Conservation (phyloP, 2,888 invertebrate species). For the Stenotaenia linearis region DNA sequence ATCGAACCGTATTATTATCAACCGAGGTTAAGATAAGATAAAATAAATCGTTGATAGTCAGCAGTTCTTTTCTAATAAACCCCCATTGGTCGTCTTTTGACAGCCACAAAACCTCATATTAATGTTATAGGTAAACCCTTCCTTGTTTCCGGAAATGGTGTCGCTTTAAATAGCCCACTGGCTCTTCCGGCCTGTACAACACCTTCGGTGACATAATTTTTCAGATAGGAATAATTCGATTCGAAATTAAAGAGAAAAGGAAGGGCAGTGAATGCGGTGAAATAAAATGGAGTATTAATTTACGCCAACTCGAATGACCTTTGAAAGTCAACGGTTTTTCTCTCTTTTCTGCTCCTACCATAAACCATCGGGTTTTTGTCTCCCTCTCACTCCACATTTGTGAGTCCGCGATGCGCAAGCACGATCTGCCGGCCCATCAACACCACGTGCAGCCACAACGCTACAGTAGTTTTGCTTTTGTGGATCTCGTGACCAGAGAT, state of each 20-base stretch:
- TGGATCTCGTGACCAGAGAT: background rate
- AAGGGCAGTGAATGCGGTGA: too few species aligned
- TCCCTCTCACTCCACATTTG: slow-evolving; percentile 1
- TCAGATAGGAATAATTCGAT: too few species aligned
- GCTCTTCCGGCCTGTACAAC: too few species aligned
- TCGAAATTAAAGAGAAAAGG: too few species aligned
- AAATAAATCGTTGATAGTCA: too few species aligned
- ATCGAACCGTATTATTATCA: background rate
- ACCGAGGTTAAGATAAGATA: too few species aligned
- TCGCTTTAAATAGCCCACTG: too few species aligned
- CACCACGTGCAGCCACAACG: slow-evolving; percentile 17
- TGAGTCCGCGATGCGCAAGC: background rate
- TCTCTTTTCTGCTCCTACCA: slow-evolving; percentile 1
- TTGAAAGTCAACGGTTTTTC: background rate
- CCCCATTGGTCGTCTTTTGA: background rate
- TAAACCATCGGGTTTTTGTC: slow-evolving; percentile 14
- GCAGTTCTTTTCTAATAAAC: background rate
- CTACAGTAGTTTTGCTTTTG: background rate
- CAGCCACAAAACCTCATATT: slow-evolving; percentile 17
- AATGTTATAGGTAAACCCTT: background rate
- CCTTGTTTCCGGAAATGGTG: too few species aligned
- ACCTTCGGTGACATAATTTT: too few species aligned
- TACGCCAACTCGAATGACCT: background rate
- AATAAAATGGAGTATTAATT: background rate
- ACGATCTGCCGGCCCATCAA: slow-evolving; percentile 14